A percentile compares a stretch with the other conserved stretches of the same genome.
Conservation (phyloP, 2,113 vertebrate genomes). For the Brachyhypopomus occidentalis region DNA sequence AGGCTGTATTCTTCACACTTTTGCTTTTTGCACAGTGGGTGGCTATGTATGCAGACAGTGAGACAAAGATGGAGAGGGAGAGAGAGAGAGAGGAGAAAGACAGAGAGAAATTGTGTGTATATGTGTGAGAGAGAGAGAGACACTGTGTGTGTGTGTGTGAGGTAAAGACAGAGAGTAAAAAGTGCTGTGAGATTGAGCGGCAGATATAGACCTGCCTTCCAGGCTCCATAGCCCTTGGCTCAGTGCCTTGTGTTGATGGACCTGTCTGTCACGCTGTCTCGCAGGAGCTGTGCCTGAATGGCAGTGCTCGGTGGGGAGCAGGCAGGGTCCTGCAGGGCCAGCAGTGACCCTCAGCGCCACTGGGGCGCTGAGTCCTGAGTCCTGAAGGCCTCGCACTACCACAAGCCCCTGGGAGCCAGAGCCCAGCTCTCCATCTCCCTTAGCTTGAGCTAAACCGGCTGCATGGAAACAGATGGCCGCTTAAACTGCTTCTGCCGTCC, state of each 20-base stretch:
- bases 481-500: constrained; percentile 30
- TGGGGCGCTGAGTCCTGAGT: neutral
- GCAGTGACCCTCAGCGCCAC: constrained; percentile 41
- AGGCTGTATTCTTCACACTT: constrained; percentile 5
- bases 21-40: neutral
- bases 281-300: constrained; percentile 51
- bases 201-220: constrained; percentile 25
- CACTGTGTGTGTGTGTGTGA: neutral
- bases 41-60: neutral
- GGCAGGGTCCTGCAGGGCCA: neutral
- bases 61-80: neutral
- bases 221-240: constrained; percentile 22
- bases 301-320: constrained; percentile 33
- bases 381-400: constrained; percentile 15
- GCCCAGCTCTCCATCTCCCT: constrained; percentile 25
- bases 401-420: neutral
- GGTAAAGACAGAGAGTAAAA: constrained; percentile 1
- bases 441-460: constrained; percentile 26
- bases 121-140: too few species aligned
- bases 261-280: constrained; percentile 59
- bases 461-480: constrained; percentile 30
- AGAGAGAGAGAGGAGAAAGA: neutral
- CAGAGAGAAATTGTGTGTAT: too few species aligned
- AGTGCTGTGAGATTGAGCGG: constrained; percentile 45
- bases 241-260: constrained; percentile 50